Evolutionary conservation across 2,888 invertebrate species (phyloP).

Genomic region (Apomyelois bistriatella): DNA sequence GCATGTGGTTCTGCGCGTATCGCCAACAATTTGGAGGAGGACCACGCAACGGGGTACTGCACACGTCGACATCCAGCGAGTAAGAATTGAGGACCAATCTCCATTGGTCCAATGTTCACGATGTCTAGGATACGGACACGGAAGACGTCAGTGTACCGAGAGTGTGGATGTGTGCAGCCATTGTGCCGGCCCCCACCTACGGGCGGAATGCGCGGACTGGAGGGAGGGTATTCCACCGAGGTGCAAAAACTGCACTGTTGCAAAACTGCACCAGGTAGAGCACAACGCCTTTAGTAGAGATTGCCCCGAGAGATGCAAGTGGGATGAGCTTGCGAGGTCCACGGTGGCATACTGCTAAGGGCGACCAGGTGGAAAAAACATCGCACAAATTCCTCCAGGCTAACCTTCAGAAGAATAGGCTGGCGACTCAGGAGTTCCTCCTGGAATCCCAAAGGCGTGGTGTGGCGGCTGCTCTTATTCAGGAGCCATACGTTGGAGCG

Average conservation of each 20-base stretch:
- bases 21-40: background rate
- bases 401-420: background rate
- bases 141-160: too few species aligned
- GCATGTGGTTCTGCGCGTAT: background rate
- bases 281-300: too few species aligned
- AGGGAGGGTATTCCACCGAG: background rate
- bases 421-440: background rate
- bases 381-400: background rate
- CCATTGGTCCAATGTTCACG: background rate
- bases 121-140: too few species aligned
- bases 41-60: background rate
- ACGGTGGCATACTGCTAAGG: background rate
- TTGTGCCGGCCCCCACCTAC: background rate
- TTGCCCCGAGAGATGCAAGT: too few species aligned
- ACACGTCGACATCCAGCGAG: background rate
- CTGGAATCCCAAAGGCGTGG: background rate
- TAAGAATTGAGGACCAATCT: background rate
- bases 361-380: background rate
- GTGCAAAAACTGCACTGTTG: background rate
- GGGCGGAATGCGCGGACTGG: background rate
- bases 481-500: background rate
- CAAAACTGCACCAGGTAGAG: background rate
- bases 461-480: background rate
- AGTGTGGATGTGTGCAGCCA: background rate
- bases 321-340: too few species aligned